Percentiles rank a stretch among this genome's conserved stretches.
Evolutionary conservation across 2,113 vertebrate genomes (phyloP).

Genomic region (Corythornis vintsioides): DNA sequence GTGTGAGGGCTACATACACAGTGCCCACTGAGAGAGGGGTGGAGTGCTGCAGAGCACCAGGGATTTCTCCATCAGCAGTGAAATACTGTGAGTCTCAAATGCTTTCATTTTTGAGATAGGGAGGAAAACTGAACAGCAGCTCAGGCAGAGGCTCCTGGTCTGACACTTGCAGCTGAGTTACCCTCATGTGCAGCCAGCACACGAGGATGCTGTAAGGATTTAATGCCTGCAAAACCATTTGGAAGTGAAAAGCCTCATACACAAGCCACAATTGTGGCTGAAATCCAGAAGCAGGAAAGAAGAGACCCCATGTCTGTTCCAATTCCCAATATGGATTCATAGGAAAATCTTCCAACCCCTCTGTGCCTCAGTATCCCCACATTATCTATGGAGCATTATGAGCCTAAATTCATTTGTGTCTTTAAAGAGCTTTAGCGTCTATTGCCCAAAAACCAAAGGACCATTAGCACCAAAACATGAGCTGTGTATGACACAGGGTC

Average conservation of each 20-base stretch:
- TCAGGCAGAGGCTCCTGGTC: background rate
- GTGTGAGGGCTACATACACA: background rate
- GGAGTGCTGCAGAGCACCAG: background rate
- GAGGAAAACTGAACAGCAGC: background rate
- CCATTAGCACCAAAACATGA: background rate
- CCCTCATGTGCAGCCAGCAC: background rate
- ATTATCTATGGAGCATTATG: background rate
- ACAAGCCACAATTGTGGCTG: background rate
- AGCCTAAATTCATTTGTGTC: background rate
- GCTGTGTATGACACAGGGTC: background rate
- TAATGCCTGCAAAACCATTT: background rate
- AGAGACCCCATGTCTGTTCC: background rate
- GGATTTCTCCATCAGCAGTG: background rate
- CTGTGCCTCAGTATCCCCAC: background rate
- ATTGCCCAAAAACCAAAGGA: background rate
- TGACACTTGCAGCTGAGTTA: background rate
- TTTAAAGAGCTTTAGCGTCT: background rate
- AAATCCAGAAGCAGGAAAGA: background rate
- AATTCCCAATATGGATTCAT: background rate
- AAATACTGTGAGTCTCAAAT: background rate
- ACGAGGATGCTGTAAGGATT: background rate
- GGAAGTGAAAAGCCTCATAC: background rate
- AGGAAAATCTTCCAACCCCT: background rate
- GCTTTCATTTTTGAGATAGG: background rate
- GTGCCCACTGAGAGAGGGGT: background rate